These are phyloP conservation scores for Ceratoteleas bidentatus DNA, from an alignment of 1,140 invertebrate species.

Conservation along the genomic window DNA sequence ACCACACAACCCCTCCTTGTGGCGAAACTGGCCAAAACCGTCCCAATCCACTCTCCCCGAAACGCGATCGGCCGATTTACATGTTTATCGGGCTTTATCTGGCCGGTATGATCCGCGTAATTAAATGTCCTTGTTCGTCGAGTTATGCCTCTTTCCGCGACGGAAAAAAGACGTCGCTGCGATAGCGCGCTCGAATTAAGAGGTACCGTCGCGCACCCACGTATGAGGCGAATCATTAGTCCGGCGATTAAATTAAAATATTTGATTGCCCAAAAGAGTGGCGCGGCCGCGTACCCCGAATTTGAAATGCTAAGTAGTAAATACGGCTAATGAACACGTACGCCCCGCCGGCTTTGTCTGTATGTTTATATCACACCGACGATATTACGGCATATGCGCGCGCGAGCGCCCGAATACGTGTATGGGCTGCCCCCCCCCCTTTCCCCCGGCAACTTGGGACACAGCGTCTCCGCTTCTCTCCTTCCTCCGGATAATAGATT, in stretches of 20 bases:
- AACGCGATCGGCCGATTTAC: slow-evolving; percentile 31
- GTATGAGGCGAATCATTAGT: slow-evolving; percentile 73
- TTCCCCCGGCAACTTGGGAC: slow-evolving; percentile 16
- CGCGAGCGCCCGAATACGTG: slow-evolving; percentile 63
- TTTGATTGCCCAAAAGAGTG: slow-evolving; percentile 77
- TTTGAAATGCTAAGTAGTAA: slow-evolving; percentile 82
- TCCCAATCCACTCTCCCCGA: background rate
- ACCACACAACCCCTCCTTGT: background rate
- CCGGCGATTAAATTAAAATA: slow-evolving; percentile 80
- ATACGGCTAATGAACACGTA: slow-evolving; percentile 82
- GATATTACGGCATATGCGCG: slow-evolving; percentile 74
- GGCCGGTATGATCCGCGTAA: slow-evolving; percentile 64
- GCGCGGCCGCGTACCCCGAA: slow-evolving; percentile 58
- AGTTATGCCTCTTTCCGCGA: slow-evolving; percentile 44
- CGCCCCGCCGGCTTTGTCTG: slow-evolving; percentile 73
- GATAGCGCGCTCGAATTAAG: slow-evolving; percentile 67
- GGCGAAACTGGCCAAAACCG: background rate
- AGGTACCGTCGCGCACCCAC: slow-evolving; percentile 64
- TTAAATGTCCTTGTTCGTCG: slow-evolving; percentile 65
- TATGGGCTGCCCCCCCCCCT: slow-evolving; percentile 35
- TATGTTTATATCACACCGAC: slow-evolving; percentile 77
- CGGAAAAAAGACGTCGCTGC: slow-evolving; percentile 9
- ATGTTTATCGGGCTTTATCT: slow-evolving; percentile 64
- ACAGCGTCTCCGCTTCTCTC: slow-evolving; percentile 43
- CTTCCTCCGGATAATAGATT: slow-evolving; percentile 77